Evolutionary conservation across 2,888 invertebrate species (phyloP), one percentile per base, ranked within the genome.

Genomic region (Cantharis rustica): DNA sequence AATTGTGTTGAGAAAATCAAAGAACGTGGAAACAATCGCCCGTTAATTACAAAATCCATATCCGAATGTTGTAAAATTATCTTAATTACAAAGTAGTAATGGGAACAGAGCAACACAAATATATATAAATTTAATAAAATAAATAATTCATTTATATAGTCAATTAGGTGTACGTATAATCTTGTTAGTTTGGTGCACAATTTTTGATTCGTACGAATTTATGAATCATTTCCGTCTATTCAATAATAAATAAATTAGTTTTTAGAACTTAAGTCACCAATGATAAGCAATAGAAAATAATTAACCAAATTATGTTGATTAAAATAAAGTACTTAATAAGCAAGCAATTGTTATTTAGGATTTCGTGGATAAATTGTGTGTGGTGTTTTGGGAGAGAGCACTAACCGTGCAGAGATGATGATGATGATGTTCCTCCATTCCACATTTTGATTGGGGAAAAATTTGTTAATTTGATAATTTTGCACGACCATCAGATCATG

Each of bases 181-280:
- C 62, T 75, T 75, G 74, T 69, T 72, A 61, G 74, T 75, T 80
- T 73, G 79, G 78, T 81, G 79, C 76, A 78, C 78, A 75, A 77
- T 80, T 78, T 79, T 69, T 64, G 69, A 74, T 82, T 80, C 62
- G 74, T 78, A 61, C 79, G 79, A 82, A 81, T 79, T 75, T 75
- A 81, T 84, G 84, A 84, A 81, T 84, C 84, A 84, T 79, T 84
- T 84, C 84, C 84, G 81, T 81, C 82, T 78, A 80, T 80, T 79
- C 80, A 81, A 82, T 82, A 83, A 81, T 82, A 82, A 80, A 81
- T 79, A 80, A 80, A 81, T 82, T 82, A 79, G 77, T 83, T 82
- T 82, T 82, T 31, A 75, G 79, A 75, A 80, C 31, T 61, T 79
- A 78, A 80, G 78, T 82, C 81, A 81, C 77, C 79, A 79, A 82